phyloP scores from a whole-genome alignment of 2,888 invertebrate genomes.

The Drosophila greeni region DNA sequence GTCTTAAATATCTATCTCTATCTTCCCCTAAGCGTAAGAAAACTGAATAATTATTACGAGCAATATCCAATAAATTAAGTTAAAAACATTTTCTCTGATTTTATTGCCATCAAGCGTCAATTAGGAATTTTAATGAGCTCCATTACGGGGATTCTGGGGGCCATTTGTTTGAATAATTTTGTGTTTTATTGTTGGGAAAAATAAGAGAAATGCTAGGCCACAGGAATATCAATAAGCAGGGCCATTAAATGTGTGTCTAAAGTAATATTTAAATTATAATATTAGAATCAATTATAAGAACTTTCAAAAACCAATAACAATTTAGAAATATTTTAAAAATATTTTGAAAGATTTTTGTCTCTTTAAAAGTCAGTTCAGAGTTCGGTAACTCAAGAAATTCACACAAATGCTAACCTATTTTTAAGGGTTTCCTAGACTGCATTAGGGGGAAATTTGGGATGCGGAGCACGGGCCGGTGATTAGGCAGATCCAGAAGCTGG shows the following conservation, averaged over 20 bases:
- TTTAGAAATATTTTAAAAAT: not conserved
- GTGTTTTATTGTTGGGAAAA: not conserved
- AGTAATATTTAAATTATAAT: not conserved
- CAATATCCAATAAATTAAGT: not conserved
- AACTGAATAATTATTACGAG: not conserved
- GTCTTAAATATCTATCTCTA: not conserved
- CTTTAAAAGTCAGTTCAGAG: not conserved
- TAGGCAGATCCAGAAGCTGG: slow-evolving; percentile 62
- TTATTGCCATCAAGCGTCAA: slow-evolving; percentile 5
- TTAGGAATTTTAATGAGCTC: slow-evolving; percentile 4
- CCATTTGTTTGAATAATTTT: slow-evolving; percentile 2
- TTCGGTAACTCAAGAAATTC: not conserved
- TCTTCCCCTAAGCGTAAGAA: not conserved
- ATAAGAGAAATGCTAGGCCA: not conserved
- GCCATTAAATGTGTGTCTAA: not conserved
- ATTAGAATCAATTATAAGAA: not conserved
- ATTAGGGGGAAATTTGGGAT: slow-evolving; percentile 23
- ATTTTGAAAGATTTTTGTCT: not conserved
- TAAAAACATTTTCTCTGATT: not conserved
- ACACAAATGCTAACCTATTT: not conserved
- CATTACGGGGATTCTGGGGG: slow-evolving; percentile 1
- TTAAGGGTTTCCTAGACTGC: not conserved
- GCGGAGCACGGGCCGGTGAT: slow-evolving; percentile 55
- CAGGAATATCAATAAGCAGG: slow-evolving; percentile 3
- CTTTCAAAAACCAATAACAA: not conserved